Percentiles rank a stretch among this genome's conserved stretches.
These are phyloP conservation scores for Anneissia japonica DNA, from an alignment of 35 echinoderm and acorn worm species.

Conservation along the genomic window DNA sequence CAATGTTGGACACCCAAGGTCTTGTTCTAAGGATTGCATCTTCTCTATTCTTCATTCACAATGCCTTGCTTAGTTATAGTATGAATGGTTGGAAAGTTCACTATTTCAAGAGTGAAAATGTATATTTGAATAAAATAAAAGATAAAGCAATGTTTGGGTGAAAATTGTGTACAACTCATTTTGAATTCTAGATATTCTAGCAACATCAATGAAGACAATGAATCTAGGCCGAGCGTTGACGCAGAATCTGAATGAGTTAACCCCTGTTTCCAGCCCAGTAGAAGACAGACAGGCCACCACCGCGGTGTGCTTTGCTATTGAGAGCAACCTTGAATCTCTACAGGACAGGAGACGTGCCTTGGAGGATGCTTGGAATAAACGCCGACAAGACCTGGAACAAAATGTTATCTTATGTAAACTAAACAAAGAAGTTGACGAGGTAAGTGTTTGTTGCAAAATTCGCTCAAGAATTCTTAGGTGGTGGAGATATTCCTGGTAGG, in stretches of 20 bases:
- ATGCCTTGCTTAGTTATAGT: no score
- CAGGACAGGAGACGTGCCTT: conserved; percentile 54
- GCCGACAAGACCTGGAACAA: conserved; percentile 66
- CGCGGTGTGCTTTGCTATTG: conserved; percentile 62
- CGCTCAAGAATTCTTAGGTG: no score
- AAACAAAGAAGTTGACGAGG: conserved; percentile 68
- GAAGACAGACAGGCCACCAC: conserved; percentile 46
- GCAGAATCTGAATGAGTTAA: conserved; percentile 60
- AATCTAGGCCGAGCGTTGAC: conserved; percentile 68
- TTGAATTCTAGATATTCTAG: conserved; percentile 47
- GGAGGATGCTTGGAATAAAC: conserved; percentile 65
- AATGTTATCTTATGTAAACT: conserved; percentile 51
- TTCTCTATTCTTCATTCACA: no score
- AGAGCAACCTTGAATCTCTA: conserved; percentile 64
- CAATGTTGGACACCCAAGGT: no score
- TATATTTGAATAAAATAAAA: no score
- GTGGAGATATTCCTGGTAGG: no score
- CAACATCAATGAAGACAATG: conserved; percentile 66
- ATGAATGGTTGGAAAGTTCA: no score
- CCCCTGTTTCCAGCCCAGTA: conserved; percentile 15
- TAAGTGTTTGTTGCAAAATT: no score
- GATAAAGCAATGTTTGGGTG: no score
- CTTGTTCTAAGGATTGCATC: no score
- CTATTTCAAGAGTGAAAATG: no score
- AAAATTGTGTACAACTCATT: no score